Evolutionary conservation across 2,888 invertebrate species (phyloP).

Genomic region (Patella caerulea): DNA sequence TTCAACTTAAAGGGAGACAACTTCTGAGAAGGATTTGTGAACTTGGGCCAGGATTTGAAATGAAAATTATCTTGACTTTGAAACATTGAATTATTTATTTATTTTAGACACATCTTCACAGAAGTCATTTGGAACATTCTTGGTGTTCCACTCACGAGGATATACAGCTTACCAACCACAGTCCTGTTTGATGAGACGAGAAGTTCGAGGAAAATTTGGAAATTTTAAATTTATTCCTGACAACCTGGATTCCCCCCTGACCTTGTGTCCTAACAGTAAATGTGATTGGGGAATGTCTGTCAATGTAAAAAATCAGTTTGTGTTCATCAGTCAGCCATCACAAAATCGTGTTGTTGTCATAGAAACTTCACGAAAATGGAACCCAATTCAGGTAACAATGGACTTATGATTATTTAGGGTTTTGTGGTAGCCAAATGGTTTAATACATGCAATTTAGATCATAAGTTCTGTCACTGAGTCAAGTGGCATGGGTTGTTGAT

Average conservation of each 20-base stretch:
- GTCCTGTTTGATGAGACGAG: slow-evolving; percentile 80
- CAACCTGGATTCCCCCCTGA: slow-evolving; percentile 69
- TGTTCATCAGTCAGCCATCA: slow-evolving; percentile 82
- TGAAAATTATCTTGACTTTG: no score
- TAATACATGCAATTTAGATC: no score
- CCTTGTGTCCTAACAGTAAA: slow-evolving; percentile 62
- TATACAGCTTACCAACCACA: slow-evolving; percentile 82
- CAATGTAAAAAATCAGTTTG: slow-evolving; percentile 79
- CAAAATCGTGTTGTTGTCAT: slow-evolving; percentile 81
- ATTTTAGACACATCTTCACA: slow-evolving; percentile 31
- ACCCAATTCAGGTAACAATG: slow-evolving; percentile 63
- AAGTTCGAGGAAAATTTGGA: slow-evolving; percentile 82
- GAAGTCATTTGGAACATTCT: slow-evolving; percentile 74
- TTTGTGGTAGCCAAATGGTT: no score
- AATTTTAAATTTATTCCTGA: slow-evolving; percentile 73
- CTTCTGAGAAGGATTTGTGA: no score
- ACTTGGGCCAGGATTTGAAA: no score
- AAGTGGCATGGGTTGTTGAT: no score
- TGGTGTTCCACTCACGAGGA: slow-evolving; percentile 84
- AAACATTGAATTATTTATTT: no score
- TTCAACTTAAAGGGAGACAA: no score
- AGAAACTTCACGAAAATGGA: slow-evolving; percentile 75
- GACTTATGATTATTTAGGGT: no score
- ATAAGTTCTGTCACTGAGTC: no score
- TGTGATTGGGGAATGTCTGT: slow-evolving; percentile 83